Conservation (phyloP, 2,797 vertebrate genomes). For the Phaenicophaeus curvirostris region DNA sequence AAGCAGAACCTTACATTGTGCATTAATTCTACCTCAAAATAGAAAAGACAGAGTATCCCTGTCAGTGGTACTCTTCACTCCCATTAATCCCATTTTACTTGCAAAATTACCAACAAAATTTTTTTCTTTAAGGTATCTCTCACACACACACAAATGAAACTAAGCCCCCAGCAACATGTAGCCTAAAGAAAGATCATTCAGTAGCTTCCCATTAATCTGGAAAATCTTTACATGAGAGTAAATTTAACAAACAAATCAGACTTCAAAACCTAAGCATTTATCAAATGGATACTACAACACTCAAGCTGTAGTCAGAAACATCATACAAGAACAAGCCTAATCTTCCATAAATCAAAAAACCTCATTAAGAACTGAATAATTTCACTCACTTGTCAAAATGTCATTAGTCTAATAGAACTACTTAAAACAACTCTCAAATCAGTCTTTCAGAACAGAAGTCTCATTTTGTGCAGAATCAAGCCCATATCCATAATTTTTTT, state of each 20-base stretch:
- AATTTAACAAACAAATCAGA: neutral
- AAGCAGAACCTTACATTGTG: neutral
- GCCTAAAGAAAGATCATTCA: neutral
- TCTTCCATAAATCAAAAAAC: neutral
- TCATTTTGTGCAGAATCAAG: neutral
- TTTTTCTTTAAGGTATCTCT: neutral
- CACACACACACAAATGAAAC: neutral
- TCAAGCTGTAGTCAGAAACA: neutral
- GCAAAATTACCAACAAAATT: neutral
- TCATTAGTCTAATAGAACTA: neutral
- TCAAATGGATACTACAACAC: neutral
- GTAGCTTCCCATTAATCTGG: neutral
- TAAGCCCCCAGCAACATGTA: fast-evolving
- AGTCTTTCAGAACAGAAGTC: neutral
- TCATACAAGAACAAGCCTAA: neutral
- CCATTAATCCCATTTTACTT: neutral
- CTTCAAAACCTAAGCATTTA: neutral
- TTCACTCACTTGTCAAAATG: neutral
- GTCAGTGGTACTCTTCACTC: neutral
- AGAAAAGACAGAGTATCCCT: neutral
- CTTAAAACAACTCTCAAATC: neutral
- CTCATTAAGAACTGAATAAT: neutral
- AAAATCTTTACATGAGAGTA: neutral
- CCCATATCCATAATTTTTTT: neutral
- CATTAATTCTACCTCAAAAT: neutral